phyloP scores from a whole-genome alignment of 2,797 vertebrate species.

The Buceros bicornis region DNA sequence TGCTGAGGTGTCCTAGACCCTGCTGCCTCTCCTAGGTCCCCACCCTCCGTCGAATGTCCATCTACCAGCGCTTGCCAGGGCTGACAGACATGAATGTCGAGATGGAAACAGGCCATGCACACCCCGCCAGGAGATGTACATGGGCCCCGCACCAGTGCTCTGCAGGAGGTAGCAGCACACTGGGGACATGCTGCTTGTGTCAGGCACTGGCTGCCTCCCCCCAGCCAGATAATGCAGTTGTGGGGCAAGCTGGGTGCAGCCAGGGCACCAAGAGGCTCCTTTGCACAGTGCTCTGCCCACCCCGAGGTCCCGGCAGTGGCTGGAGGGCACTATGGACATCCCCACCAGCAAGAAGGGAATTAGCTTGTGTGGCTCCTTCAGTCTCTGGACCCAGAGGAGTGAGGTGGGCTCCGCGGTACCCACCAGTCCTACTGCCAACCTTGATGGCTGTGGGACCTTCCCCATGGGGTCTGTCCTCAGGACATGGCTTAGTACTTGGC shows the following conservation, averaged over 20 bases:
- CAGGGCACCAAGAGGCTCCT: neutral
- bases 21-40: neutral
- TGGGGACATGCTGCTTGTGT: neutral
- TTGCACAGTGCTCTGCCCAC: rapidly evolving
- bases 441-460: rapidly evolving
- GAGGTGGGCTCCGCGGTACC: neutral
- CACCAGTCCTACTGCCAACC: neutral
- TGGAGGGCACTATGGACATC: rapidly evolving
- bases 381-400: rapidly evolving
- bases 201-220: neutral
- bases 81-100: neutral
- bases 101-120: neutral
- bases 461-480: neutral
- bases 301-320: rapidly evolving
- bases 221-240: rapidly evolving
- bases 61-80: neutral
- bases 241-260: neutral
- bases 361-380: rapidly evolving
- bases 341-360: neutral
- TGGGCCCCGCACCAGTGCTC: neutral
- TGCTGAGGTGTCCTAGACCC: neutral
- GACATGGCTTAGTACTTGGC: neutral
- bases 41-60: neutral
- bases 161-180: neutral
- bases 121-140: neutral